Conservation (phyloP, 2,797 vertebrate species). For the Amazona ochrocephala region DNA sequence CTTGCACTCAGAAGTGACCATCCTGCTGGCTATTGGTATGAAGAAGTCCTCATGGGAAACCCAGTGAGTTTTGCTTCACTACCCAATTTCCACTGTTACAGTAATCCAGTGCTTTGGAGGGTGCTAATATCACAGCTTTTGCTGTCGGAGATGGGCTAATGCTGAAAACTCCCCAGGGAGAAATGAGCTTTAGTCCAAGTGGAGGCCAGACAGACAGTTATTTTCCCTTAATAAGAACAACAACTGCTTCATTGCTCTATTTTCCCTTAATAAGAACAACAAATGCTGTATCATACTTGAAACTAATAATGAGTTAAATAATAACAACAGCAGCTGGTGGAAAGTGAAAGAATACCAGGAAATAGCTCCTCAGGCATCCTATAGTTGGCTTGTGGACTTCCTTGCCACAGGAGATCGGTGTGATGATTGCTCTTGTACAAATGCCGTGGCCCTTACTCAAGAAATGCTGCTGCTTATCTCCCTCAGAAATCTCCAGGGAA, state of each 20-base stretch:
- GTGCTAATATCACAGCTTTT: slow-evolving; percentile 31
- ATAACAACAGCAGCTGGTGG: slow-evolving; percentile 37
- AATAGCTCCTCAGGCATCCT: slow-evolving; percentile 41
- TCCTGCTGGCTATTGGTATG: not conserved
- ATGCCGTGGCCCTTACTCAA: not conserved
- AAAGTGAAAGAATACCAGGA: slow-evolving; percentile 67
- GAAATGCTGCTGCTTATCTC: slow-evolving; percentile 1
- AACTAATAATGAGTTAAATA: slow-evolving; percentile 33
- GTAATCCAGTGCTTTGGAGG: not conserved
- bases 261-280: not conserved
- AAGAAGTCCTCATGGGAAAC: not conserved
- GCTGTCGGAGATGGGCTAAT: not conserved
- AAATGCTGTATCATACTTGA: slow-evolving; percentile 2
- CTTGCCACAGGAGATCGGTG: not conserved
- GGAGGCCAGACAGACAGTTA: not conserved
- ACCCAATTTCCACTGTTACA: not conserved
- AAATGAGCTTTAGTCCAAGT: not conserved
- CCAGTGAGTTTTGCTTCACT: not conserved
- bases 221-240: slow-evolving; percentile 16
- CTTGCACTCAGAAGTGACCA: not conserved
- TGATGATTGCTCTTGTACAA: slow-evolving; percentile 2
- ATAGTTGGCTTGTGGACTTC: slow-evolving; percentile 7
- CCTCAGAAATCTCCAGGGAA: not conserved
- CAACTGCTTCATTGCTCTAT: not conserved
- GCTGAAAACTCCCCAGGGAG: slow-evolving; percentile 20